These are phyloP conservation scores for Prionace glauca DNA, from an alignment of 2,797 vertebrate species.

Conservation along the genomic window DNA sequence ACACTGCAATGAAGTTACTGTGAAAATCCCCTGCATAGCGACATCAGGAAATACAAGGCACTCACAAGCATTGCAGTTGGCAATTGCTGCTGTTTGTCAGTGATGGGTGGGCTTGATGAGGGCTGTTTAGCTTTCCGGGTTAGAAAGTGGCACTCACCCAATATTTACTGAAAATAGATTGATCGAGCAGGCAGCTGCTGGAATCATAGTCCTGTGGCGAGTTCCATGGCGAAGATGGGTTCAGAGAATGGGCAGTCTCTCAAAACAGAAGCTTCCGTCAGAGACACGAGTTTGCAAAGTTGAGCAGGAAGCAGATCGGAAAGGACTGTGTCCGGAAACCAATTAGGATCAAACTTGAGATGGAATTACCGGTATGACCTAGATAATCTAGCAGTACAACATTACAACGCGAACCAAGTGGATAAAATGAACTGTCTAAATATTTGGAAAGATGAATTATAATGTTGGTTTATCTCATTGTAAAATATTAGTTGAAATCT, in stretches of 20 bases:
- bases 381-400: background rate
- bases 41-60: background rate
- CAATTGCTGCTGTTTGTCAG: background rate
- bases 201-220: background rate
- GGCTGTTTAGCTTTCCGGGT: background rate
- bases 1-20: too few relatives aligned
- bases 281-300: background rate
- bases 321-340: background rate
- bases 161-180: slow-evolving; percentile 29
- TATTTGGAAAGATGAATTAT: background rate
- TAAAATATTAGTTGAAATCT: background rate
- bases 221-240: background rate
- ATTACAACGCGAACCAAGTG: background rate
- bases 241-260: background rate
- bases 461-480: background rate
- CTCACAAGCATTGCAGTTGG: background rate
- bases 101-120: background rate
- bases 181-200: slow-evolving; percentile 1
- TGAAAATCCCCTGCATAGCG: too few relatives aligned
- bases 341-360: background rate
- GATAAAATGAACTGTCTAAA: background rate
- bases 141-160: slow-evolving; percentile 1
- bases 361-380: background rate
- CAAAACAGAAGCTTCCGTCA: slow-evolving; percentile 27
- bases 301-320: background rate